Evolutionary conservation across 2,113 vertebrate species (phyloP).

Genomic region (Monopterus albus): DNA sequence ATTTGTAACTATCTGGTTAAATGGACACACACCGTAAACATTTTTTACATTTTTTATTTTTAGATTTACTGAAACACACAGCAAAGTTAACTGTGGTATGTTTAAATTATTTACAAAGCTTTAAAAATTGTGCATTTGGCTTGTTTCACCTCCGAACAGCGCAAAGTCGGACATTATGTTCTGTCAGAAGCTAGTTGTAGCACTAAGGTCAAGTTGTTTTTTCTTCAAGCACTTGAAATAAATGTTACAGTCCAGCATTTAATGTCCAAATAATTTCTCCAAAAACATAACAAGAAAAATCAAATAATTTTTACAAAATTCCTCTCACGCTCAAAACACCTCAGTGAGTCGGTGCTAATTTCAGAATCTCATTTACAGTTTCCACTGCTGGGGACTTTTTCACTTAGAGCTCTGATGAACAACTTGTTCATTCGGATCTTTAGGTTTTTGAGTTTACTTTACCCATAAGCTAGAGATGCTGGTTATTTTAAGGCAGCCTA

Average conservation of each 20-base stretch:
- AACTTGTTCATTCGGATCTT: constrained; percentile 29
- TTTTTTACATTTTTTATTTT: neutral
- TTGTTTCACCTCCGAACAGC: neutral
- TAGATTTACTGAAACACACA: neutral
- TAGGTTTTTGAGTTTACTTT: constrained; percentile 32
- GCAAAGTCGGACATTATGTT: neutral
- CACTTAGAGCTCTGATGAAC: constrained; percentile 39
- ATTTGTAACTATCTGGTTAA: constrained; percentile 38
- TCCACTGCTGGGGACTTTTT: constrained; percentile 28
- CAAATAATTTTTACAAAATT: constrained; percentile 8
- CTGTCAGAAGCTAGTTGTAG: neutral
- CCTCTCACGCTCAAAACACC: constrained; percentile 9
- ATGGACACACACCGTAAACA: constrained; percentile 13
- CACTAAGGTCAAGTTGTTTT: neutral
- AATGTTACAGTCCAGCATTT: constrained; percentile 6
- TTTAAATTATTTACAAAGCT: neutral
- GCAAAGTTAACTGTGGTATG: neutral
- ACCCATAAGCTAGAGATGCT: neutral
- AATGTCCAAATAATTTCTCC: constrained; percentile 1
- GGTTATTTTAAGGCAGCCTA: constrained; percentile 8
- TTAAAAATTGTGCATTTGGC: neutral
- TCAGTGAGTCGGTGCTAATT: neutral
- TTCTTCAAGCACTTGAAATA: neutral
- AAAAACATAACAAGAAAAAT: neutral
- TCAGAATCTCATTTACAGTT: constrained; percentile 30